These are phyloP conservation scores for Centrocercus urophasianus DNA, from an alignment of 2,113 vertebrate genomes.

Conservation along the genomic window DNA sequence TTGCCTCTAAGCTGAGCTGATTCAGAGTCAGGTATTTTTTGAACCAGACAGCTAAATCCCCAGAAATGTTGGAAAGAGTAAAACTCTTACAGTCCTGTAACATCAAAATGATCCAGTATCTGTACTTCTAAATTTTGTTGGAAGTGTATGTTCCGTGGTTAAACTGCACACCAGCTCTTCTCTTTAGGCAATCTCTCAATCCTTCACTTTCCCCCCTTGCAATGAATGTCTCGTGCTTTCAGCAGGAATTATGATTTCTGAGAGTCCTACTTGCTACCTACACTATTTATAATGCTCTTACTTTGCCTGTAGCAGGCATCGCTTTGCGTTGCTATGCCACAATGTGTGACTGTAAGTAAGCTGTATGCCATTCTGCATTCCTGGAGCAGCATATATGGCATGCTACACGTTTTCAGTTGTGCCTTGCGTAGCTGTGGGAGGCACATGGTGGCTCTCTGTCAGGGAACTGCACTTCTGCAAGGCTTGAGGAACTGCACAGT, in stretches of 20 bases:
- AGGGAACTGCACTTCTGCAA: not conserved
- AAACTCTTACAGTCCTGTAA: not conserved
- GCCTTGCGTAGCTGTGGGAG: not conserved
- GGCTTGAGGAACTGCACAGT: not conserved
- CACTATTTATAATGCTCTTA: not conserved
- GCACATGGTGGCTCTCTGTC: not conserved
- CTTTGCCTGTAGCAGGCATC: not conserved
- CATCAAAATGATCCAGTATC: not conserved
- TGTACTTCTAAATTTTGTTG: not conserved
- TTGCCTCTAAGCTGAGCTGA: not conserved
- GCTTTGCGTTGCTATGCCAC: rapidly evolving
- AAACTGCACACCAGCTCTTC: not conserved
- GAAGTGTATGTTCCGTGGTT: not conserved
- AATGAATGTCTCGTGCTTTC: not conserved
- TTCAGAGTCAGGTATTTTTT: not conserved
- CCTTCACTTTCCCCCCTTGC: not conserved
- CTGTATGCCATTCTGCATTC: rapidly evolving
- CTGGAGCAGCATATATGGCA: rapidly evolving
- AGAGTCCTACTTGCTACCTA: not conserved
- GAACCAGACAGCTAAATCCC: conserved; percentile 28
- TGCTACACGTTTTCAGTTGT: rapidly evolving
- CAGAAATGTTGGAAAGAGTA: not conserved
- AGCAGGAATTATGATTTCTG: not conserved
- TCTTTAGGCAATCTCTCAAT: not conserved
- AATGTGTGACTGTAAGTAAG: not conserved